Conservation (phyloP, 92 coral and sea anemone species). For the Parazoanthus darwini region DNA sequence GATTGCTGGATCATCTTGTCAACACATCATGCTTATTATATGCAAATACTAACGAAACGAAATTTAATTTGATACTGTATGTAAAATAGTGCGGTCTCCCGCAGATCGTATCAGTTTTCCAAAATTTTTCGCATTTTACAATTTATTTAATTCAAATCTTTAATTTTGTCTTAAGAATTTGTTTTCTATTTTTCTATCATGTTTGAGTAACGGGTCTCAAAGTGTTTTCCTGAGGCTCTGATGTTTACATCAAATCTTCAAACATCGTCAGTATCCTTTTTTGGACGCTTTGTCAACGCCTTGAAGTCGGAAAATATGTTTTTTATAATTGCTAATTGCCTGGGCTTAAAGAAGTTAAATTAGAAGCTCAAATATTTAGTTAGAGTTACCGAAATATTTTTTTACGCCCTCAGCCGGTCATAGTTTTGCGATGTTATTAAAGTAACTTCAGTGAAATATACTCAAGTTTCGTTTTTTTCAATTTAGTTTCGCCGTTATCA, state of each 20-base stretch:
- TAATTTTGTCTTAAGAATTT: background rate
- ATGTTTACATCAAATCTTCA: background rate
- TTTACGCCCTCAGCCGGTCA: background rate
- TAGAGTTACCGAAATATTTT: background rate
- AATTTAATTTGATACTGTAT: background rate
- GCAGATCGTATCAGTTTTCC: background rate
- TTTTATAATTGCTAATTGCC: conserved; percentile 5
- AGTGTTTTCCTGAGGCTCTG: background rate
- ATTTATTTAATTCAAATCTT: background rate
- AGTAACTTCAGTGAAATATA: background rate
- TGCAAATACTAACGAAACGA: conserved; percentile 11
- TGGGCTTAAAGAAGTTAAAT: conserved; percentile 6
- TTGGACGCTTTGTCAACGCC: background rate
- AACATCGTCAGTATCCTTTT: background rate
- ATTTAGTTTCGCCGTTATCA: background rate
- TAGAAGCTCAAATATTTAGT: background rate
- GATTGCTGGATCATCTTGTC: background rate
- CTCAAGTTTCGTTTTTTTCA: background rate
- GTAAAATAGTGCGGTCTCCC: conserved; percentile 10
- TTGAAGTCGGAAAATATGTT: background rate
- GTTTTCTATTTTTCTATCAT: background rate
- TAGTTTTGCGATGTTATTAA: background rate
- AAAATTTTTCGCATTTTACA: background rate
- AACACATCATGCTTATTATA: conserved; percentile 13
- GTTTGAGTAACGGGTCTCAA: too few relatives aligned